Conservation (phyloP, 2,888 invertebrate species). For the Allophyes oxyacanthae region DNA sequence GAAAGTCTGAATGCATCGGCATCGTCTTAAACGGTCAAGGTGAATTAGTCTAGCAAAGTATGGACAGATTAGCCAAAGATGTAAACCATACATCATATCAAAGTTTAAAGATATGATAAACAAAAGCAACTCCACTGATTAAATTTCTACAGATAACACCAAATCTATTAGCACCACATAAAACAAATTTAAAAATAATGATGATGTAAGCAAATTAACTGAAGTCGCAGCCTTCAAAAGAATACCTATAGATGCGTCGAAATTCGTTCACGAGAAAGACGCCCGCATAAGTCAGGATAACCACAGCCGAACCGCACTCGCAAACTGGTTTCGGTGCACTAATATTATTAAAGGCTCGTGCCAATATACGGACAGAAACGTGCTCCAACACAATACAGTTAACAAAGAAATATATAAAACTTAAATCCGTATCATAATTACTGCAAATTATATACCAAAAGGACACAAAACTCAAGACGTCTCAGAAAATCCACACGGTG, state of each 20-base stretch:
- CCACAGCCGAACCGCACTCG: conserved; percentile 84
- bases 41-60: conserved; percentile 68
- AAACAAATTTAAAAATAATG: conserved; percentile 43
- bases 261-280: conserved; percentile 79
- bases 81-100: conserved; percentile 46
- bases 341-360: conserved; percentile 89
- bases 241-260: conserved; percentile 67
- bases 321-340: conserved; percentile 88
- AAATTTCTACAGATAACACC: conserved; percentile 40
- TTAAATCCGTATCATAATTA: conserved; percentile 71
- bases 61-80: conserved; percentile 53
- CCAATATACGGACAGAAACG: conserved; percentile 83
- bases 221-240: conserved; percentile 56
- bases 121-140: conserved; percentile 53
- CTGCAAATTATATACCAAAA: conserved; percentile 83
- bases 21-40: conserved; percentile 80
- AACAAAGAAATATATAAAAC: conserved; percentile 76
- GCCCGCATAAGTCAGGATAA: conserved; percentile 86
- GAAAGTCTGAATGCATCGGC: conserved; percentile 76
- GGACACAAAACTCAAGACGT: conserved; percentile 81
- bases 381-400: conserved; percentile 75
- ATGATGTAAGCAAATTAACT: conserved; percentile 50
- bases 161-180: conserved; percentile 45
- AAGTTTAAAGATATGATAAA: conserved; percentile 52
- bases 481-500: conserved; percentile 75